Base-by-base conservation (phyloP, 2,888 invertebrate species). In the Embidobia sp. region DNA sequence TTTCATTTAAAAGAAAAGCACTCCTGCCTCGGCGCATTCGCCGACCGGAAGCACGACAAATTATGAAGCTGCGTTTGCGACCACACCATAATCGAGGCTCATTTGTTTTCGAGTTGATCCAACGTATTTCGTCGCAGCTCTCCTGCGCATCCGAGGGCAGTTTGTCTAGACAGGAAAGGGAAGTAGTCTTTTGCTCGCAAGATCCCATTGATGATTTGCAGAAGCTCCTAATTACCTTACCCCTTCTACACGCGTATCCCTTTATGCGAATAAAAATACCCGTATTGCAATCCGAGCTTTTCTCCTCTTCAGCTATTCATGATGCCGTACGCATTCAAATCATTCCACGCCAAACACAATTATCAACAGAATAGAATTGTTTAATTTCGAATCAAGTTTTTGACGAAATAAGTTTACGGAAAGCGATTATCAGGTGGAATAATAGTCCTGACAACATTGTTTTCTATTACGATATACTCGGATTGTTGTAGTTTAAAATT, bases 151-250 rank as follows among this genome's bases (percentile, higher is more conserved):
- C 66, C 75, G 77, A 76, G 77, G 77, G 77, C 79, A 81, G 80
- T 81, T 82, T 83, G 84, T 84, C 84, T 84, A 84, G 84, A 84
- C 84, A 80, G 84, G 83, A 83, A 83, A 73, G 78, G 80, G 79
- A 83, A 82, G 77, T 80, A 69, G 66, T 78, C 79, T 81, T 78
- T 80, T 78, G 73, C 79, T 81, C 77, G 73, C 64, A 82, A 80
- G 80, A 78, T 78, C 61, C 82, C 79, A 81, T 84, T 82, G 84
- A 84, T 82, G 81, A 84, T 82, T 79, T 81, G 69, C 82, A 70
- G 78, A 80, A 75, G 61, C 77, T 78, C 75, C 82, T 84, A 84
- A 84, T 84, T 84, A 84, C 82, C 77, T 80, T 59, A 49, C 72
- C 74, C 67, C 53, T 51, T 64, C 44, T 59, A 74, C 70, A 66